A percentile compares a stretch with the other conserved stretches of the same genome.
Evolutionary conservation across 2,797 vertebrate species (phyloP).

Genomic region (Pogoniulus pusillus): DNA sequence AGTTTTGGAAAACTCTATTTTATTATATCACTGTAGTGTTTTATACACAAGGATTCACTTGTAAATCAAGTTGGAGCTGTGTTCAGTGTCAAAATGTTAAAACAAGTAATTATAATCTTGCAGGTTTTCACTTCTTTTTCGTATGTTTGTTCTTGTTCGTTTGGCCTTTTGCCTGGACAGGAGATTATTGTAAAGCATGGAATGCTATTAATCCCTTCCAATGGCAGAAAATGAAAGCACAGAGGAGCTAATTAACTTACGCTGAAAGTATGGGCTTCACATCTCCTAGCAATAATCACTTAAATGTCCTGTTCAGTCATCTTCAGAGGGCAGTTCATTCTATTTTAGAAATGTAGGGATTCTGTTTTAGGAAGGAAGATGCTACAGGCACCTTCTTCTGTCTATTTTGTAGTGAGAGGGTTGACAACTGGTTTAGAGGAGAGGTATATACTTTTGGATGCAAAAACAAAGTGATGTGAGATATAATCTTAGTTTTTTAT

Average conservation of each 20-base stretch:
- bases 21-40: neutral
- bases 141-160: neutral
- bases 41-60: neutral
- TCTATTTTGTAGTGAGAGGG: neutral
- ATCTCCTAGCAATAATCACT: neutral
- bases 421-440: neutral
- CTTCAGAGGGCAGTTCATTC: neutral
- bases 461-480: neutral
- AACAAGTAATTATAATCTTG: neutral
- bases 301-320: neutral
- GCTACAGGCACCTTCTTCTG: neutral
- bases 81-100: neutral
- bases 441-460: neutral
- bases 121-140: neutral
- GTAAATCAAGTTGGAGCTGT: neutral
- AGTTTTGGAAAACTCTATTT: neutral
- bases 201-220: neutral
- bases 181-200: neutral
- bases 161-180: neutral
- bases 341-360: neutral
- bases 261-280: neutral
- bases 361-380: neutral
- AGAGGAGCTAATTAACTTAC: neutral
- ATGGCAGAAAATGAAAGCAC: neutral
- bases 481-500: neutral